Evolutionary conservation across 1,140 invertebrate species (phyloP), one percentile per base, ranked within the genome.

Genomic region (Phymastichus coffea): DNA sequence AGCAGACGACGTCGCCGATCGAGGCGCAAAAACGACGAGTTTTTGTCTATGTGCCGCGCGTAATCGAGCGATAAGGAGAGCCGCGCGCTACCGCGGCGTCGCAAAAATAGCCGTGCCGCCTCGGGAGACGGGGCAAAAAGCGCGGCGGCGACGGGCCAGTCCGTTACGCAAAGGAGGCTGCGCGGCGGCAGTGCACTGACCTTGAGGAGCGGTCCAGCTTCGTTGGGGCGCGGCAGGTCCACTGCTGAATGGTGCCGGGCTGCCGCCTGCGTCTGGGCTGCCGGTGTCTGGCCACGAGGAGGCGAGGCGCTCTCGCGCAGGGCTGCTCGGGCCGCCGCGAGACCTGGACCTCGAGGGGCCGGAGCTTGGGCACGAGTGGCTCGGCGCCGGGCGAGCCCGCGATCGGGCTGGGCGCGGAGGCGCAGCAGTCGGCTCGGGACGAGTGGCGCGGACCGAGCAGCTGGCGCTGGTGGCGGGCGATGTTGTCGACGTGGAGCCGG

Each of bases 201-300:
- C 74, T 74, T 70, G 68, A 64, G 67, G 66, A 68, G 63, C 66
- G 73, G 67, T 74, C 74, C 74, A 75, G 72, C 72, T 75, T 75
- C 68, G 67, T 41, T 35, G 12, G 33, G 15, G 15, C 8, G 37
- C 37, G 8, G 10, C 37, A 4, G 4, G 12, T n/a, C 4, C 37
- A 7, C 37, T 40, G 8, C 15, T 40, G 37, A 7, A 15, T 4
- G 12, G 37, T n/a, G 8, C 37, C 8, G 37, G 4, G 37, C 15
- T 40, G 37, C 30, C 30, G 30, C 14, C 30, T 33, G 6, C 30
- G 6, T 14, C 30, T 33, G 30, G 30, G 7, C 30, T 14, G 30
- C 7, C 10, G 38, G 6, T 6, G 10, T 41, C 38, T 41, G 7
- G 30, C 6, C 30, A 8, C 7, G 14, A n/a, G n/a, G n/a, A n/a